phyloP scores from a whole-genome alignment of 2,113 vertebrate genomes.

The Pollimyrus isidori region DNA sequence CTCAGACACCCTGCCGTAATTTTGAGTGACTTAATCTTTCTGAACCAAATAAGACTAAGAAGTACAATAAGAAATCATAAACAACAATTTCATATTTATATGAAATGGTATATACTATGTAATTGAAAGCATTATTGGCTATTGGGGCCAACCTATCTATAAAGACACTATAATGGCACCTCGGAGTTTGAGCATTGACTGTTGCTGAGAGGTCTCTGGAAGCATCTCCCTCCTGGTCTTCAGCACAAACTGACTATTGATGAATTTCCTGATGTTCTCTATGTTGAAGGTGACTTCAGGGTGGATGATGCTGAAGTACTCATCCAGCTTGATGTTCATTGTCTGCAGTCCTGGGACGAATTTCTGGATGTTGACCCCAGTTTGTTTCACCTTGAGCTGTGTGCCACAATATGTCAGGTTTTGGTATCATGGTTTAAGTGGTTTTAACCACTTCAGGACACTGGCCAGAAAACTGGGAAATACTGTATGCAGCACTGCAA shows the following conservation, averaged over 20 bases:
- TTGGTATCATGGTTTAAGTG: not conserved
- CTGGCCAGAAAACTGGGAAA: not conserved
- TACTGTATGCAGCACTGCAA: not conserved
- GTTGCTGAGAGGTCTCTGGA: slow-evolving; percentile 40
- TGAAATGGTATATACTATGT: not conserved
- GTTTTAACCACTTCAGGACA: not conserved
- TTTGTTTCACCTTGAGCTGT: slow-evolving; percentile 62
- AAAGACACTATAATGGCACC: slow-evolving; percentile 34
- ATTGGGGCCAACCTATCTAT: not conserved
- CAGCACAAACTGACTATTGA: slow-evolving; percentile 68
- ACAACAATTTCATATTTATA: not conserved
- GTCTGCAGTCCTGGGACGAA: slow-evolving; percentile 57
- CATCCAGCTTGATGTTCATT: slow-evolving; percentile 42
- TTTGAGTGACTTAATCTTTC: not conserved
- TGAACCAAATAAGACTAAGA: not conserved
- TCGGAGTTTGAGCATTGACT: slow-evolving; percentile 53
- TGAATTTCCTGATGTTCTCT: slow-evolving; percentile 63
- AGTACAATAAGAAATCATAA: not conserved
- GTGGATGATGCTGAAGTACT: slow-evolving; percentile 61
- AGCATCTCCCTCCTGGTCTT: slow-evolving; percentile 52
- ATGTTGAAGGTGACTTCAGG: slow-evolving; percentile 63
- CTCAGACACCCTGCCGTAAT: not conserved
- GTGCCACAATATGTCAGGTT: slow-evolving; percentile 9
- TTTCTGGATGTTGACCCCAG: slow-evolving; percentile 66
- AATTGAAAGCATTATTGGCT: not conserved